Evolutionary conservation across 2,113 vertebrate genomes (phyloP).

Genomic region (Nipponia nippon): DNA sequence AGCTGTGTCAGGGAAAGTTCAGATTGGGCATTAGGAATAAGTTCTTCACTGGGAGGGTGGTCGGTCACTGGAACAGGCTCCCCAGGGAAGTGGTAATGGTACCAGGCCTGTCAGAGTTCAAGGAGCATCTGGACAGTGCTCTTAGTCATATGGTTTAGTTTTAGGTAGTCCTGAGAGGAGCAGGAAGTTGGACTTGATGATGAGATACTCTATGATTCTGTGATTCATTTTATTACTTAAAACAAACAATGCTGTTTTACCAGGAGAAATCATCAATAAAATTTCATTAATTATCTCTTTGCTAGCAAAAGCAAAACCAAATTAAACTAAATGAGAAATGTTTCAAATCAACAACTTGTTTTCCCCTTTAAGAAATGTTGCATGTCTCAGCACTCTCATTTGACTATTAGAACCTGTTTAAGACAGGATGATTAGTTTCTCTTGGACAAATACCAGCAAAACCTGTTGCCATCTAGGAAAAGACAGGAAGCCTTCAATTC

Average conservation of each 20-base stretch:
- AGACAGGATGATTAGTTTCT: background rate
- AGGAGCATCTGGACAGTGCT: background rate
- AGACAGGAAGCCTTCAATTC: background rate
- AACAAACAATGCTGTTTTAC: background rate
- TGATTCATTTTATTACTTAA: background rate
- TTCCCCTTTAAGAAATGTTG: background rate
- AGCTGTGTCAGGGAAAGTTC: background rate
- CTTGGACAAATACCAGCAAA: background rate
- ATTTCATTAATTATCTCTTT: background rate
- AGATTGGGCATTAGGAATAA: background rate
- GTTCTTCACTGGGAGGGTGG: background rate
- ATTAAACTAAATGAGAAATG: background rate
- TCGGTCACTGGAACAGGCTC: background rate
- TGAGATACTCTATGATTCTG: background rate
- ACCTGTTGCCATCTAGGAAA: background rate
- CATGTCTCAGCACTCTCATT: background rate
- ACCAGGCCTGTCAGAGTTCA: background rate
- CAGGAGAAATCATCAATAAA: background rate
- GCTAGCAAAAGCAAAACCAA: background rate
- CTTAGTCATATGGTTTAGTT: background rate
- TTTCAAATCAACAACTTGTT: background rate
- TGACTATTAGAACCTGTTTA: background rate
- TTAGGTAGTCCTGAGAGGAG: background rate
- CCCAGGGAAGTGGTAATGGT: background rate
- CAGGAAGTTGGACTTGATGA: background rate